These are phyloP conservation scores for Chloroceryle aenea DNA, from an alignment of 2,113 vertebrate species.

Conservation along the genomic window DNA sequence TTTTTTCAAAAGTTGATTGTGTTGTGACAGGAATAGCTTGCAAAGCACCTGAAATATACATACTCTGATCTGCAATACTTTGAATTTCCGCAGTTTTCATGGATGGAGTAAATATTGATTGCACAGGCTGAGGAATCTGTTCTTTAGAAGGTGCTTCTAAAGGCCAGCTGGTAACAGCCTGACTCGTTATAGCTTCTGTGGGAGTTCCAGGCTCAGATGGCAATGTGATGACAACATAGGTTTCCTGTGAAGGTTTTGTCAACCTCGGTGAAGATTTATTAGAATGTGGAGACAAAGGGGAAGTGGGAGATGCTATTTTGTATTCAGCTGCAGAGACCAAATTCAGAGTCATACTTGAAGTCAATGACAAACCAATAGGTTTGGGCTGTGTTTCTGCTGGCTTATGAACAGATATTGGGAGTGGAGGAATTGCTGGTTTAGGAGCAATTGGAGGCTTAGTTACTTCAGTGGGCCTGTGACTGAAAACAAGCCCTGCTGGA, in stretches of 20 bases:
- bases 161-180: constrained; percentile 84
- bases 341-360: constrained; percentile 86
- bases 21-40: constrained; percentile 80
- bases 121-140: constrained; percentile 71
- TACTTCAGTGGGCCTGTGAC: constrained; percentile 85
- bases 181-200: constrained; percentile 85
- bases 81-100: constrained; percentile 82
- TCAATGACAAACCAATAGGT: constrained; percentile 80
- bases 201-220: constrained; percentile 95
- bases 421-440: constrained; percentile 82
- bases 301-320: constrained; percentile 89
- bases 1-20: constrained; percentile 71
- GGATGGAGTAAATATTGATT: constrained; percentile 82
- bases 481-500: constrained; percentile 91
- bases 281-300: constrained; percentile 89
- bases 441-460: constrained; percentile 90
- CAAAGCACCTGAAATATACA: constrained; percentile 80
- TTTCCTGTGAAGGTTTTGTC: constrained; percentile 88
- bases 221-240: constrained; percentile 96
- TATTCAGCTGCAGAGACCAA: constrained; percentile 85
- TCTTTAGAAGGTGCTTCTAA: constrained; percentile 78
- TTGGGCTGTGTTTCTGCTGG: constrained; percentile 83
- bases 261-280: constrained; percentile 86
- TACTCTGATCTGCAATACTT: constrained; percentile 78
- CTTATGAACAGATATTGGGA: constrained; percentile 77